Evolutionary conservation across 2,888 invertebrate species (phyloP).

Genomic region (Ectemnius cavifrons): DNA sequence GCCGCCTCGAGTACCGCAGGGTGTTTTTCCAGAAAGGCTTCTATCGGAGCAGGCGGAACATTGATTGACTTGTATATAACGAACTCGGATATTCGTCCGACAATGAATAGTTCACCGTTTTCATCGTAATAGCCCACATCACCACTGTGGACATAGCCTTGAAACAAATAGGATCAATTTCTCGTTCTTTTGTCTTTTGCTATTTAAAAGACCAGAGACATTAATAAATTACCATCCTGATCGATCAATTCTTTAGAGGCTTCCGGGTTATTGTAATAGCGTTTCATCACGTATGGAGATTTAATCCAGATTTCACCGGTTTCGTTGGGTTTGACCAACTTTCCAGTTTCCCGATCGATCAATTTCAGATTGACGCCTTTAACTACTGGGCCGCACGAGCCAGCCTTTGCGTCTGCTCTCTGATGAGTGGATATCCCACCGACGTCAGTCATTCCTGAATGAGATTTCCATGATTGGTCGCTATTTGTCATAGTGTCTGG

Average conservation of each 20-base stretch:
- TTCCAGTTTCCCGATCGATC: constrained; percentile 51
- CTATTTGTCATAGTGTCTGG: not conserved
- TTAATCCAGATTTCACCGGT: constrained; percentile 53
- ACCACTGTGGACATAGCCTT: constrained; percentile 68
- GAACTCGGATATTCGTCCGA: constrained; percentile 67
- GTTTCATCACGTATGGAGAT: constrained; percentile 47
- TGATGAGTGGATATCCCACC: constrained; percentile 33
- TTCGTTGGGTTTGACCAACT: constrained; percentile 51
- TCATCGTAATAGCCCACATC: constrained; percentile 67
- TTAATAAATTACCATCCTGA: constrained; percentile 45
- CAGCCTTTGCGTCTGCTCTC: constrained; percentile 28
- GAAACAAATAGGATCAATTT: not conserved
- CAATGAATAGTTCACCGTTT: constrained; percentile 63
- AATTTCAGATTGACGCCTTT: constrained; percentile 52
- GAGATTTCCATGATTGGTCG: not conserved
- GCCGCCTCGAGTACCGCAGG: constrained; percentile 62
- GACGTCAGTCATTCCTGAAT: constrained; percentile 48
- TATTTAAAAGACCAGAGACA: no score
- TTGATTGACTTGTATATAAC: constrained; percentile 65
- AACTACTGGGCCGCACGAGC: constrained; percentile 50
- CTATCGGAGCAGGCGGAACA: constrained; percentile 66
- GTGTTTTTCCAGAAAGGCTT: constrained; percentile 57
- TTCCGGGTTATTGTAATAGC: constrained; percentile 54
- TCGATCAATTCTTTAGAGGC: constrained; percentile 51
- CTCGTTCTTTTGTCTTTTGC: no score